Evolutionary conservation across 2,888 invertebrate genomes (phyloP).

Genomic region (Ypsolopha scabrella): DNA sequence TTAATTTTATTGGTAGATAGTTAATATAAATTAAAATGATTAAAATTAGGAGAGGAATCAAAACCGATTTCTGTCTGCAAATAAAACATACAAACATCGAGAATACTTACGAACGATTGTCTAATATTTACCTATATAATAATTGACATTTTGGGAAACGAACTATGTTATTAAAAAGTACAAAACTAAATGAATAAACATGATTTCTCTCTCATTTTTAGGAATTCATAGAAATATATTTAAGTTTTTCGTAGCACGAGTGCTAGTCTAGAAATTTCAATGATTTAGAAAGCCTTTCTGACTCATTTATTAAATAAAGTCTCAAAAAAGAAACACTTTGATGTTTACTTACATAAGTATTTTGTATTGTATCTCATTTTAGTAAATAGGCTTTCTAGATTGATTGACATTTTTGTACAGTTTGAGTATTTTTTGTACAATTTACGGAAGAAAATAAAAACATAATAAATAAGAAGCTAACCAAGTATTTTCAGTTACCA

Average conservation of each 20-base stretch:
- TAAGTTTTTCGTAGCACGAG: not conserved
- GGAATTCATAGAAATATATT: not conserved
- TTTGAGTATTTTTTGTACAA: conserved; percentile 1
- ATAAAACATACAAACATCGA: not conserved
- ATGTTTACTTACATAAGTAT: not conserved
- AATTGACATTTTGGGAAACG: too few relatives aligned
- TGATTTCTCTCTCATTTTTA: not conserved
- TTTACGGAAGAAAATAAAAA: not conserved
- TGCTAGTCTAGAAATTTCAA: not conserved
- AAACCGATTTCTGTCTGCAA: not conserved
- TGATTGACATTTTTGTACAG: not conserved
- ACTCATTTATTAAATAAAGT: too few relatives aligned
- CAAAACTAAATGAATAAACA: too few relatives aligned
- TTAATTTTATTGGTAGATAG: too few relatives aligned
- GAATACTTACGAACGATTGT: too few relatives aligned
- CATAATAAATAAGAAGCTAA: not conserved
- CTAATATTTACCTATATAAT: too few relatives aligned
- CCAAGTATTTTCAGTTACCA: not conserved
- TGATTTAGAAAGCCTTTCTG: not conserved
- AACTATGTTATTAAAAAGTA: too few relatives aligned
- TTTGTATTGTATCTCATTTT: not conserved
- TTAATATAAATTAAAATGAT: not conserved
- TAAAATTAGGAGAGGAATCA: not conserved
- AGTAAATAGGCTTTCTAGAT: not conserved
- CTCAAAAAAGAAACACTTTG: not conserved